Base-by-base conservation (phyloP, 2,888 invertebrate species). In the Colletes collaris region DNA sequence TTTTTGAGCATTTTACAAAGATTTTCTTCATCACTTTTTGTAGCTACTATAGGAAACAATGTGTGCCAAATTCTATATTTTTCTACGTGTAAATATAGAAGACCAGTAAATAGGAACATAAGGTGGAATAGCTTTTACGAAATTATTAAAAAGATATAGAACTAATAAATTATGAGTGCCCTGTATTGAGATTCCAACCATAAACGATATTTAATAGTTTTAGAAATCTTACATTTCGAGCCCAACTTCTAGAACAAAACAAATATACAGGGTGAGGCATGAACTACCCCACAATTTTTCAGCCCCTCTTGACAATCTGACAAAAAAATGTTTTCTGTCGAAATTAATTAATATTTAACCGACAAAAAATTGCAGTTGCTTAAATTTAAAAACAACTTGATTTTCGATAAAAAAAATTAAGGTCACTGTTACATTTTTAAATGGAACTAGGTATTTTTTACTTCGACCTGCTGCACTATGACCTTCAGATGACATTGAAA, bases 31-130 rank as follows among this genome's bases (percentile, higher is more conserved):
- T 52, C 53, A n/a, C 13, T 16, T 79, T 58, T 27, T 55, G 16
- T 49, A 49, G 68, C 10, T 53, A 50, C 16, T 67, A 65, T 40
- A 75, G 58, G n/a, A 62, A 68, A 66, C 59, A 46, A 40, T 35
- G 67, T 84, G 78, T 78, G 82, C 73, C 78, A 86, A 86, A 84
- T 80, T 67, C 68, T 73, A 7, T 69, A n/a, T 65, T 52, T 55
- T 44, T 40, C 10, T 58, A n/a, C 16, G 59, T 40, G 10, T 50
- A 75, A 70, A 35, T 58, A 44, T 16, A 65, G 8, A n/a, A 62
- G 27, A 62, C 40, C 13, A 58, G 53, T 72, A 40, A 16, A 44
- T 35, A 56, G 53, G 44, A 71, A 76, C 70, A 70, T 73, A 72
- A 73, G n/a, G n/a, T 58, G 5, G 7, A 62, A 40, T 62, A 35